Percentiles rank a stretch among this genome's conserved stretches.
Evolutionary conservation across 2,888 invertebrate species (phyloP).

Genomic region (Polydrusus pterygomalis): DNA sequence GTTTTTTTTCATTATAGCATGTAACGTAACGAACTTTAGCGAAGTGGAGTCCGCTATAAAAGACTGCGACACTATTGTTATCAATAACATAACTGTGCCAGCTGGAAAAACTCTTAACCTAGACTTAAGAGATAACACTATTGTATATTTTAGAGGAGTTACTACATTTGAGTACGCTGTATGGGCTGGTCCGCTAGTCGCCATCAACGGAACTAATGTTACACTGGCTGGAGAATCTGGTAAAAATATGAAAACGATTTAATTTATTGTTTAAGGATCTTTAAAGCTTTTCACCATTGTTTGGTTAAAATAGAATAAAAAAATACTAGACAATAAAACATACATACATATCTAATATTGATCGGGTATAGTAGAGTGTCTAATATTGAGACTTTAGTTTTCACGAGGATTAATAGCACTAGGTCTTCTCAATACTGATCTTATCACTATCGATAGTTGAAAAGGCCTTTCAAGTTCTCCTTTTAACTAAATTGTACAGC

Average conservation of each 20-base stretch:
- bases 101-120: conserved; percentile 49
- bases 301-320: no score
- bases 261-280: background rate
- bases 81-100: conserved; percentile 45
- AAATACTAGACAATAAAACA: no score
- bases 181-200: conserved; percentile 49
- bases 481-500: no score
- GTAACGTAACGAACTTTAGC: conserved; percentile 30
- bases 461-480: no score
- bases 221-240: conserved; percentile 39
- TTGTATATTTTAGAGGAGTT: conserved; percentile 36
- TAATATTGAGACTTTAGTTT: no score
- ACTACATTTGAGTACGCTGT: conserved; percentile 39
- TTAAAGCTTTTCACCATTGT: no score
- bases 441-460: no score
- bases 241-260: conserved; percentile 7
- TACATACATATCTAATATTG: no score
- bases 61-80: conserved; percentile 29
- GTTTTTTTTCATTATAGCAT: conserved; percentile 24
- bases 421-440: no score
- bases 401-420: no score
- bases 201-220: conserved; percentile 48
- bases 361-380: no score
- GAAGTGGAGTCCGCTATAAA: conserved; percentile 26
- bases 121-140: conserved; percentile 20